Percentiles rank a stretch among this genome's conserved stretches.
phyloP scores from a whole-genome alignment of 2,113 vertebrate genomes.

The Glaucomys volans region DNA sequence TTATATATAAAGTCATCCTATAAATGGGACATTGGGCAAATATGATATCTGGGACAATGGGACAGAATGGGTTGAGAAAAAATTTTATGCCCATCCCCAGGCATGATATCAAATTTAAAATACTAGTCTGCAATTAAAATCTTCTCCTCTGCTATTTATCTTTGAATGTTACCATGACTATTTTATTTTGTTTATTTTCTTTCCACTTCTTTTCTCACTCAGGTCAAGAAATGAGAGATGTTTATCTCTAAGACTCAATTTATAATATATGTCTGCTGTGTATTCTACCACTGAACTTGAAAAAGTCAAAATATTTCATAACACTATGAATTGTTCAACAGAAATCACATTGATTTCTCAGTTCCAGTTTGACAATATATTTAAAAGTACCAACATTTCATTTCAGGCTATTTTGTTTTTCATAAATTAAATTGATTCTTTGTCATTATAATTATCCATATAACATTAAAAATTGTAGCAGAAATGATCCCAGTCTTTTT shows the following conservation, averaged over 20 bases:
- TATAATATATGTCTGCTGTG: not conserved
- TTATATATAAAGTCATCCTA: too few relatives aligned
- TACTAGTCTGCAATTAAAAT: constrained; percentile 3
- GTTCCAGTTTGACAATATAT: not conserved
- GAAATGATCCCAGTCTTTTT: not conserved
- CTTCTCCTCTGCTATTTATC: not conserved
- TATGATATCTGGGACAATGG: too few relatives aligned
- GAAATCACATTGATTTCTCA: constrained; percentile 11
- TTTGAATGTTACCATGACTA: not conserved
- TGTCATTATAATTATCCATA: not conserved
- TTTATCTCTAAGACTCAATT: not conserved
- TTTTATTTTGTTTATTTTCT: not conserved
- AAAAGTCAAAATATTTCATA: not conserved
- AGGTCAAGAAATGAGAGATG: not conserved
- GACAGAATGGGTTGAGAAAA: not conserved
- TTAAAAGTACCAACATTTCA: constrained; percentile 18
- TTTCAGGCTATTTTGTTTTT: not conserved
- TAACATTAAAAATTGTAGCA: not conserved
- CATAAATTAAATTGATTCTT: not conserved
- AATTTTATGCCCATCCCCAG: not conserved
- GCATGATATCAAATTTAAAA: constrained; percentile 39
- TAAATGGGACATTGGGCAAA: too few relatives aligned
- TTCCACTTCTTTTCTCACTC: not conserved
- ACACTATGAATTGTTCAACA: not conserved
- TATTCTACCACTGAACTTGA: not conserved